Conservation (phyloP, 2,888 invertebrate genomes). For the Acheta domesticus region DNA sequence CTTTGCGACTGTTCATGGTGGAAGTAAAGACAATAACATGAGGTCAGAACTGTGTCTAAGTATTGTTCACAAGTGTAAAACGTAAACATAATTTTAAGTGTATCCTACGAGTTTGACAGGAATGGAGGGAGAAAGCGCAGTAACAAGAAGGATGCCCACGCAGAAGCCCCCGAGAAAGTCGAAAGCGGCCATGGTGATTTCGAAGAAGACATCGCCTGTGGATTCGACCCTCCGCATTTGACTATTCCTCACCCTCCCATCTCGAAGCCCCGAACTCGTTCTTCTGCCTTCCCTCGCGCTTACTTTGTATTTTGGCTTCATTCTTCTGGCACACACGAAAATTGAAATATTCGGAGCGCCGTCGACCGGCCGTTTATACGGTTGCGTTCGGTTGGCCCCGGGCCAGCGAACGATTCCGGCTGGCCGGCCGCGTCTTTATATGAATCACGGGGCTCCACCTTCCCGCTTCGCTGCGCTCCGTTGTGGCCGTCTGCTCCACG, state of each 20-base stretch:
- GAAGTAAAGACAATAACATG: too few species aligned
- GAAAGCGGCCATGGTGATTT: neutral
- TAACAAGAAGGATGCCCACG: too few species aligned
- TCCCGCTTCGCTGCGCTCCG: neutral
- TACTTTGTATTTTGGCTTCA: constrained; percentile 3
- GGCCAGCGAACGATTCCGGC: constrained; percentile 4
- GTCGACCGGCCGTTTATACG: constrained; percentile 1
- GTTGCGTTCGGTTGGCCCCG: neutral
- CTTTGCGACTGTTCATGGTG: too few species aligned
- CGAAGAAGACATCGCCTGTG: neutral
- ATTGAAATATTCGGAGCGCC: neutral
- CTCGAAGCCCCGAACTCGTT: too few species aligned
- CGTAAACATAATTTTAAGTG: too few species aligned
- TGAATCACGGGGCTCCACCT: neutral
- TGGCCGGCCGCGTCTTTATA: neutral
- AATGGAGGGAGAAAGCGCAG: too few species aligned
- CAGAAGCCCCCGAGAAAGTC: too few species aligned
- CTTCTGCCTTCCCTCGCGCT: neutral
- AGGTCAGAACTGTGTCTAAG: too few species aligned
- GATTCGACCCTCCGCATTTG: neutral
- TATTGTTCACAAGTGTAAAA: too few species aligned
- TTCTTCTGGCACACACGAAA: neutral
- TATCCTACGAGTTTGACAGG: too few species aligned
- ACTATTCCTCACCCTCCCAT: neutral
- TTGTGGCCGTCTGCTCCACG: neutral